phyloP scores from a whole-genome alignment of 2,888 invertebrate genomes.

The Cataglyphis rosenhaueri region DNA sequence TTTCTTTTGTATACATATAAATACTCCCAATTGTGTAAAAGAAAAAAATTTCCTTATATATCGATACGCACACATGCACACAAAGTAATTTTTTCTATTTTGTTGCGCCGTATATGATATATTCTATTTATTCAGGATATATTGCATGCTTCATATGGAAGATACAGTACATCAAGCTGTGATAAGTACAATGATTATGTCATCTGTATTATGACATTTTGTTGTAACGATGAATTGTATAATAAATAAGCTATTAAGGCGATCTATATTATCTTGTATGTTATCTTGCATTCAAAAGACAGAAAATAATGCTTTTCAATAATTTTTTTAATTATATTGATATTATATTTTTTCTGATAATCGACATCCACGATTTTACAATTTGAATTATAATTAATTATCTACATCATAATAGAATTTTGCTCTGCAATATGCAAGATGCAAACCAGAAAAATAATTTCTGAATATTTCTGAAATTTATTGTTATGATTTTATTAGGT shows the following conservation, averaged over 20 bases:
- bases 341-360: not conserved
- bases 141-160: not conserved
- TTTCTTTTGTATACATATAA: constrained; percentile 30
- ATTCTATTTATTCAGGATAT: constrained; percentile 16
- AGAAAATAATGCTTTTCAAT: not conserved
- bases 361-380: not conserved
- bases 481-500: not conserved
- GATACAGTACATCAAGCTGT: not conserved
- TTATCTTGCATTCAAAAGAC: not conserved
- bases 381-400: not conserved
- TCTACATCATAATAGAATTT: not conserved
- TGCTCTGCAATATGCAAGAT: not conserved
- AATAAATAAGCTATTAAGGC: not conserved
- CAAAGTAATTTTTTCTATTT: not conserved
- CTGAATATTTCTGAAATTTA: not conserved
- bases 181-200: constrained; percentile 4
- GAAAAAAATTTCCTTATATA: constrained; percentile 45
- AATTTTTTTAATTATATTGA: not conserved
- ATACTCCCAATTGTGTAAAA: constrained; percentile 8
- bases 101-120: not conserved
- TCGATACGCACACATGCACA: not conserved
- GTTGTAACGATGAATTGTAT: constrained; percentile 6
- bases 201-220: not conserved
- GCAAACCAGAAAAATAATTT: not conserved
- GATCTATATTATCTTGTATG: not conserved